Base-by-base conservation (phyloP, 92 coral and sea anemone genomes). In the Parazoanthus atlanticus region DNA sequence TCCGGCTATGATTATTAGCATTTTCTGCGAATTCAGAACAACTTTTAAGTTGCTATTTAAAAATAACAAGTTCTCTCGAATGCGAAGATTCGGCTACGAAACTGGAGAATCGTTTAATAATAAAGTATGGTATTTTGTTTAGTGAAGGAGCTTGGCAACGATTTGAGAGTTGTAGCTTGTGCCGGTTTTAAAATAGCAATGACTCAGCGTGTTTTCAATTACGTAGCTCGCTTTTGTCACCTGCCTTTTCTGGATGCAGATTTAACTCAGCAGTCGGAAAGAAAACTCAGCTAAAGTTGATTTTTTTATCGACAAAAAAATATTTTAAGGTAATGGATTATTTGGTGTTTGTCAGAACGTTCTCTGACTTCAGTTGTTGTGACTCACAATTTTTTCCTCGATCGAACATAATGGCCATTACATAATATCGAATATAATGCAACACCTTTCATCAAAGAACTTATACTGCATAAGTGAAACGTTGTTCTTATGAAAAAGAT, bases 141-240 rank as follows among this genome's bases (percentile, higher is more conserved):
- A 80, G 46, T 80, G 49, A 33, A 58, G 73, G 49, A 80, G 74
- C 36, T 36, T 52, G 29, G 29, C 84, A 80, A 56, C 41, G 26
- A 80, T 80, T 80, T 80, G n/a, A 58, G 32, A 64, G 21, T 61
- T 56, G 12, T 25, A 80, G 46, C 23, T 29, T 21, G 23, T 11
- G 6, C 67, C 40, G 30, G 3, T 36, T 54, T 31, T 19, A 80
- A 54, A 61, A 16, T 33, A 26, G 41, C 17, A 30, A 54, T 80
- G 66, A 25, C 69, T 31, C 36, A 64, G 43, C 32, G 72, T 7
- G 0, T 30, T 30, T 17, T 21, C 43, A 80, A 80, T 80, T 71
- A 80, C 85, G 85, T 31, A 54, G 54, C 34, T 6, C 13, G 31
- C 41, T 75, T 75, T 75, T 75, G 25, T 36, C 79, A 75, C 79